Conservation (phyloP, 2,797 vertebrate genomes). For the Anas georgica region DNA sequence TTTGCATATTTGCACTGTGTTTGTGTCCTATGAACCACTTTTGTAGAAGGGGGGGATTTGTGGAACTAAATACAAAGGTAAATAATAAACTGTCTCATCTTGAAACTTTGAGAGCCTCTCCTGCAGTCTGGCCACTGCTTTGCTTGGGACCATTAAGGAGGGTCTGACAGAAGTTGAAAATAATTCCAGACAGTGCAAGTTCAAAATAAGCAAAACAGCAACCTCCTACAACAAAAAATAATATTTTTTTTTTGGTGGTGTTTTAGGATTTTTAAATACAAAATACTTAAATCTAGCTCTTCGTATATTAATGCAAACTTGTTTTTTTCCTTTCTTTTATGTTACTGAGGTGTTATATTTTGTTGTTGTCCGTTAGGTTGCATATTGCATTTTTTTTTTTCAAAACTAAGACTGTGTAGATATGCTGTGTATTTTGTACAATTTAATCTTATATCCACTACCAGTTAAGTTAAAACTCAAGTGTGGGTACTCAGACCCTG, state of each 20-base stretch:
- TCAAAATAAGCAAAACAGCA: not conserved
- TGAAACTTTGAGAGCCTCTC: not conserved
- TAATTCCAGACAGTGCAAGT: not conserved
- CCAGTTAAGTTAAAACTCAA: not conserved
- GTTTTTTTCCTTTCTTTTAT: not conserved
- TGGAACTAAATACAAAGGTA: not conserved
- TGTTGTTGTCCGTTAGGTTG: accelerated
- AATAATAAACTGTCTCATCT: not conserved
- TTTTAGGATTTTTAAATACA: not conserved
- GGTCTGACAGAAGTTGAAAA: not conserved
- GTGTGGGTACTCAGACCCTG: not conserved
- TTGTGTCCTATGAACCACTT: not conserved
- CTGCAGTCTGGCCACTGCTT: not conserved
- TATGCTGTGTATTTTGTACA: accelerated
- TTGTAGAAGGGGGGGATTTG: not conserved
- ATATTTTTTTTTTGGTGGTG: not conserved
- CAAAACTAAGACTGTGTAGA: accelerated
- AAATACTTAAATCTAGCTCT: not conserved
- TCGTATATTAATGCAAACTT: not conserved
- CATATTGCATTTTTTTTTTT: not conserved
- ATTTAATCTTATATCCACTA: not conserved
- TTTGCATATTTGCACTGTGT: accelerated
- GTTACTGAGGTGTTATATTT: too few relatives aligned
- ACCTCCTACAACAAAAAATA: not conserved
- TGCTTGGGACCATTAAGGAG: not conserved